Base-by-base conservation (phyloP, 2,797 vertebrate genomes). In the Steatocranus sp. region DNA sequence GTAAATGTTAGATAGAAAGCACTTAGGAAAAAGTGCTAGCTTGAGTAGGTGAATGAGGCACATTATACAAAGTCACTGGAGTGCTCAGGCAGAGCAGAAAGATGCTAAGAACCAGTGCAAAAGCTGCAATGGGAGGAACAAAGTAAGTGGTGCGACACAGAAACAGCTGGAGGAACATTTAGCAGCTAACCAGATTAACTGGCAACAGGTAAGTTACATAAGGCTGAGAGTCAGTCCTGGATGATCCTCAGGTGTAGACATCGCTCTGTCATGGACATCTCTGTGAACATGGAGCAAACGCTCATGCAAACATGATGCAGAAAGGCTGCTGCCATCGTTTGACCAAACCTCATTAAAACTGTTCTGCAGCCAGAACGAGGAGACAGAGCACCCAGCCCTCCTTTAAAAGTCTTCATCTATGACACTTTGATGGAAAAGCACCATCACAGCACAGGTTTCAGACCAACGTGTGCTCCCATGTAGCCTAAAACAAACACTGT, bases 391-490 rank as follows among this genome's bases (percentile, higher is more conserved):
- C n/a, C n/a, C 27, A 58, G 30, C 4, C 56, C 56, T 11, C 10
- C 9, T 7, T 2, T 11, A 34, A 7, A 51, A 61, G 17, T 2
- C 30, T 12, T n/a, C 18, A 12, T 34, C 18, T 0, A n/a, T 34
- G 56, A 61, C 4, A n/a, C 30, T n/a, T 12, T 0, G 56, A 1
- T 61, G 30, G 30, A 0, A 61, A 34, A 34, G 56, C 56, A 61
- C 17, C 56, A 34, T 61, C 17, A 0, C 7, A n/a, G 56, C 17
- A 0, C 30, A 8, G 30, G 17, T 34, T 1, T 23, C 0, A 61
- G 3, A 34, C 30, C 30, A 7, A 11, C 17, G 2, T 6, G 17
- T 18, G 54, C 27, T 58, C 27, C 54, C 30, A 32, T 4, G 9
- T 34, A 61, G 56, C 17, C 56, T 34, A 11, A 61, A 34, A 34